Base-by-base conservation (phyloP, 2,888 invertebrate genomes). In the Drosophila demipolita region DNA sequence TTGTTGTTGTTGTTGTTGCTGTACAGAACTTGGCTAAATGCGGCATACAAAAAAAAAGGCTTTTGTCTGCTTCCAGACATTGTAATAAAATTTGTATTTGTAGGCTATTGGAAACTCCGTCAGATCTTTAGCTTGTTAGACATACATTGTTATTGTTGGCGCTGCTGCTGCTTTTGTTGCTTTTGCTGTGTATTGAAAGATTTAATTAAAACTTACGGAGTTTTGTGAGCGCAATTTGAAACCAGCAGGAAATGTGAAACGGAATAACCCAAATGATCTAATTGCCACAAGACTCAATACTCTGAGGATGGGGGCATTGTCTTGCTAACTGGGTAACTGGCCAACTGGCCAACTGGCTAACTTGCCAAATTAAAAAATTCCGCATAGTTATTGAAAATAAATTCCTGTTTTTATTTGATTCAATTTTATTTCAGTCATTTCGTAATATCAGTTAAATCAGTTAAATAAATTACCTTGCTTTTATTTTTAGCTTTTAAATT, bases 211-310 rank as follows among this genome's bases (percentile, higher is more conserved):
- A 78, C 75, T 76, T 77, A 88, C 83, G 33, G 65, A 83, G 82
- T 77, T 75, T 77, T 80, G 68, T 86, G 69, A 63, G 64, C 63
- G 57, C 64, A 63, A 53, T 70, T 49, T 62, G 69, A 68, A 65
- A 69, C 67, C 70, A 75, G 81, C 83, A 79, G 84, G 81, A 88
- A 85, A 75, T 74, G 80, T 73, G 49, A 65, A 48, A 66, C 80
- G 91, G 91, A 90, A 90, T 89, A 88, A 89, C 91, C 91, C 89
- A 74, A 87, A 82, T 91, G 91, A 91, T 91, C 91, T 91, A 91
- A 91, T 91, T 91, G 82, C 74, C 73, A 60, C 66, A 75, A 61
- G 33, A 67, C 29, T 38, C 55, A 55, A 66, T 26, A 11, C 69
- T 73, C 73, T 60, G 70, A 82, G 88, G 83, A 87, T 76, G 81